Conservation (phyloP, 2,888 invertebrate species). For the Linnaemya tessellans region DNA sequence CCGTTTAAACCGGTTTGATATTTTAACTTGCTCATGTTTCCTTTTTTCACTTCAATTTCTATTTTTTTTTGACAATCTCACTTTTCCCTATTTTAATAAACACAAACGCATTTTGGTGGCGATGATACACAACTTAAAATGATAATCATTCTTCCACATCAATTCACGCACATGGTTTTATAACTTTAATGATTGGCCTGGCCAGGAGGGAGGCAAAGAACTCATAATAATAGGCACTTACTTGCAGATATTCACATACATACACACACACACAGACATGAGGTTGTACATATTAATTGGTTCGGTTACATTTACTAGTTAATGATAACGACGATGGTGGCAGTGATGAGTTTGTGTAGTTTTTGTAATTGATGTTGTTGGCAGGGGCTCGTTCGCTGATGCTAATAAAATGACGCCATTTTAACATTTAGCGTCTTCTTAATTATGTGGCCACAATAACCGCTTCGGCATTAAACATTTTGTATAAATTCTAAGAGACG, state of each 20-base stretch:
- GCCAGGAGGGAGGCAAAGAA: not conserved
- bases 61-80: conserved; percentile 16
- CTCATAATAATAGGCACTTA: not conserved
- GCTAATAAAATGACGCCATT: conserved; percentile 69
- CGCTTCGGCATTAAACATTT: conserved; percentile 63
- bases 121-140: conserved; percentile 68
- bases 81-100: conserved; percentile 30
- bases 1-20: conserved; percentile 13
- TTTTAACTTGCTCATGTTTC: conserved; percentile 5
- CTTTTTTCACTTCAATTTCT: not conserved
- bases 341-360: conserved; percentile 26
- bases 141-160: conserved; percentile 81
- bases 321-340: conserved; percentile 3
- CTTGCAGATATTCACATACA: not conserved
- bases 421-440: conserved; percentile 67
- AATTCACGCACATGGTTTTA: conserved; percentile 74
- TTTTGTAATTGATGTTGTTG: conserved; percentile 34
- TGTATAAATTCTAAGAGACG: conserved; percentile 63
- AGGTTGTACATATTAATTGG: conserved; percentile 12
- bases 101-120: conserved; percentile 48
- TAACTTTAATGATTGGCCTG: conserved; percentile 4
- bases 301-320: conserved; percentile 26
- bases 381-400: conserved; percentile 29
- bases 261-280: too few species aligned
- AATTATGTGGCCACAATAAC: conserved; percentile 70